phyloP scores from a whole-genome alignment of 1,140 invertebrate species.

The Cyphomyrmex costatus region DNA sequence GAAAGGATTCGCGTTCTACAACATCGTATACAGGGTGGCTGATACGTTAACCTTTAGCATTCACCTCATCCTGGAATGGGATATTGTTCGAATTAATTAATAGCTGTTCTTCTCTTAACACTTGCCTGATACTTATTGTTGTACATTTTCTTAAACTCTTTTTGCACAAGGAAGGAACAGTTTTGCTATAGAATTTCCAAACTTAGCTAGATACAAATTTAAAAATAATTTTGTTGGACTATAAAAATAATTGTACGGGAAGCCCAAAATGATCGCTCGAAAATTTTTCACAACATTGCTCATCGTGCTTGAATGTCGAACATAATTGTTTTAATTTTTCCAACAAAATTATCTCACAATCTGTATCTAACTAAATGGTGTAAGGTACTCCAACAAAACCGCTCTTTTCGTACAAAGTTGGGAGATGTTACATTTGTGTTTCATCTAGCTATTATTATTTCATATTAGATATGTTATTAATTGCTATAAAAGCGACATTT shows the following conservation, averaged over 20 bases:
- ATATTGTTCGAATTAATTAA: conserved; percentile 57
- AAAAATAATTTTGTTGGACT: too few species aligned
- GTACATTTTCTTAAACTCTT: not conserved
- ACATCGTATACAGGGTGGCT: conserved; percentile 62
- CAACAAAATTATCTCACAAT: too few species aligned
- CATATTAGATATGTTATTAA: not conserved
- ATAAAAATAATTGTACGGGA: too few species aligned
- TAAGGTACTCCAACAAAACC: too few species aligned
- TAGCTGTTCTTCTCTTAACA: conserved; percentile 23
- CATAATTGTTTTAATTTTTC: too few species aligned
- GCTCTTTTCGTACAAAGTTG: not conserved
- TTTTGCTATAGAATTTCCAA: too few species aligned
- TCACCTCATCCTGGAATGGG: not conserved
- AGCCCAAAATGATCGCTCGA: too few species aligned
- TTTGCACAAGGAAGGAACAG: too few species aligned
- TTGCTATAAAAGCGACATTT: not conserved
- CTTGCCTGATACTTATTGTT: not conserved
- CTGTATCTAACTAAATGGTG: too few species aligned
- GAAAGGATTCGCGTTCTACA: conserved; percentile 55
- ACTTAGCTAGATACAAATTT: too few species aligned
- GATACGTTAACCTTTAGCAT: conserved; percentile 62
- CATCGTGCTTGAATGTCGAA: too few species aligned
- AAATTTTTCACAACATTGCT: too few species aligned
- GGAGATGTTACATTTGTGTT: not conserved
- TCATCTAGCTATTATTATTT: not conserved